Conservation (phyloP, 92 coral and sea anemone species). For the Phenganax marumi region DNA sequence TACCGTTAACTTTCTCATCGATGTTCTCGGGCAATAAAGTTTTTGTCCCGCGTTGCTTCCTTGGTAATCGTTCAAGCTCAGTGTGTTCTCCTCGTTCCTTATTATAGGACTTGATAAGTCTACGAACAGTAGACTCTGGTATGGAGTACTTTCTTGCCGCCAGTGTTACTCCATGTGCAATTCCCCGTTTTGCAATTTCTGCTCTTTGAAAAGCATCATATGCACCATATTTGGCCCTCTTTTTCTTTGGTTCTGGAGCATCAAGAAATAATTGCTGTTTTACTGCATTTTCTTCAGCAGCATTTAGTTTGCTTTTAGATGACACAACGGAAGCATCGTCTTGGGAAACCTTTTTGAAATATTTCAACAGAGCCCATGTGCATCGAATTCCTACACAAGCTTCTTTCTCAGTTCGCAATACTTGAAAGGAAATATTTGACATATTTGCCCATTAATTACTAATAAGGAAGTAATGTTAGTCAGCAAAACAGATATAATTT, state of each 20-base stretch:
- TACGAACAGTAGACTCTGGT: too few species aligned
- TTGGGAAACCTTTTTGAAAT: slow-evolving; percentile 56
- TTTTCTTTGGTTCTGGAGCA: slow-evolving; percentile 56
- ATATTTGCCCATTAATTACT: too few species aligned
- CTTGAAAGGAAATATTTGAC: too few species aligned
- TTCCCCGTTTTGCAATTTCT: too few species aligned
- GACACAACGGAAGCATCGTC: slow-evolving; percentile 53
- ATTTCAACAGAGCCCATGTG: slow-evolving; percentile 62
- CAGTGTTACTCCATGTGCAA: slow-evolving; percentile 54
- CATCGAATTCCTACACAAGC: slow-evolving; percentile 48
- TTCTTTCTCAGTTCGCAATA: too few species aligned
- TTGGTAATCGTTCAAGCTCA: slow-evolving; percentile 50
- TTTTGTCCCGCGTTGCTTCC: slow-evolving; percentile 50
- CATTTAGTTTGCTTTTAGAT: slow-evolving; percentile 46
- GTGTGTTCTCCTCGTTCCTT: slow-evolving; percentile 56
- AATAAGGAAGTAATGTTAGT: too few species aligned
- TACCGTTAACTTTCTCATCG: too few species aligned
- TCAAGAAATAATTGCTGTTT: slow-evolving; percentile 54
- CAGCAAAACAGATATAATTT: too few species aligned
- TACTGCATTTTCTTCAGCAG: slow-evolving; percentile 62
- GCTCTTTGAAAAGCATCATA: slow-evolving; percentile 55
- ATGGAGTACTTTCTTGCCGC: slow-evolving; percentile 55
- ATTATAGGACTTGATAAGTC: too few species aligned
- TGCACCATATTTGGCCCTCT: slow-evolving; percentile 52
- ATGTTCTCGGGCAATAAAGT: too few species aligned